phyloP scores from a whole-genome alignment of 2,113 vertebrate genomes.

The Tachysurus vachellii region DNA sequence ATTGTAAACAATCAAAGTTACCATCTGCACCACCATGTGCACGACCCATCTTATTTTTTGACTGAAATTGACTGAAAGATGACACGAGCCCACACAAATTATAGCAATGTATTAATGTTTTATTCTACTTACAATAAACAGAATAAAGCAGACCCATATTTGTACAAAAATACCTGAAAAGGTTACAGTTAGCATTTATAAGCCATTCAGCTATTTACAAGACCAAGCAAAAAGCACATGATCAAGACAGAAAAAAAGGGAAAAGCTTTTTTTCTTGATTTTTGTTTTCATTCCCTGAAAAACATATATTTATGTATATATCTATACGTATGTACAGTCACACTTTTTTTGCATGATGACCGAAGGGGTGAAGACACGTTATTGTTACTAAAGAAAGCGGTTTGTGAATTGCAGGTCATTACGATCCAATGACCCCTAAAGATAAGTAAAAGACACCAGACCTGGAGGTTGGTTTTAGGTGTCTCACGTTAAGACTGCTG shows the following conservation, averaged over 20 bases:
- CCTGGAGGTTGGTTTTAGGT: not conserved
- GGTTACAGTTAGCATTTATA: conserved; percentile 91
- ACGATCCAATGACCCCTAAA: not conserved
- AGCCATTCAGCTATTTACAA: conserved; percentile 91
- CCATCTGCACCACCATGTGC: not conserved
- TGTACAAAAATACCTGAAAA: conserved; percentile 99
- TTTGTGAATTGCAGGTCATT: not conserved
- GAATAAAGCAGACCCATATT: conserved; percentile 95
- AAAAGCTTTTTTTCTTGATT: conserved; percentile 62
- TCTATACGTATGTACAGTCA: conserved; percentile 53
- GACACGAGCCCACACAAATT: conserved; percentile 66
- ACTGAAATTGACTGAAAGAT: not conserved
- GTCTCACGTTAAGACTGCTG: not conserved
- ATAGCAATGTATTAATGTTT: conserved; percentile 93
- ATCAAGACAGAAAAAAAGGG: conserved; percentile 71
- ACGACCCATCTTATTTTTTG: too few relatives aligned
- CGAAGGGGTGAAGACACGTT: conserved; percentile 71
- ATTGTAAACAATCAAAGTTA: not conserved
- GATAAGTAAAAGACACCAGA: not conserved
- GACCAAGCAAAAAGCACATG: conserved; percentile 86
- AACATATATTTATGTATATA: conserved; percentile 59
- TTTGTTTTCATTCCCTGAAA: conserved; percentile 84
- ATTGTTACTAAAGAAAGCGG: conserved; percentile 17
- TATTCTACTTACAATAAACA: conserved; percentile 98
- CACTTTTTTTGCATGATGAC: conserved; percentile 73